Evolutionary conservation across 2,888 invertebrate species (phyloP).

Genomic region (Lasioglossum pauxillum): DNA sequence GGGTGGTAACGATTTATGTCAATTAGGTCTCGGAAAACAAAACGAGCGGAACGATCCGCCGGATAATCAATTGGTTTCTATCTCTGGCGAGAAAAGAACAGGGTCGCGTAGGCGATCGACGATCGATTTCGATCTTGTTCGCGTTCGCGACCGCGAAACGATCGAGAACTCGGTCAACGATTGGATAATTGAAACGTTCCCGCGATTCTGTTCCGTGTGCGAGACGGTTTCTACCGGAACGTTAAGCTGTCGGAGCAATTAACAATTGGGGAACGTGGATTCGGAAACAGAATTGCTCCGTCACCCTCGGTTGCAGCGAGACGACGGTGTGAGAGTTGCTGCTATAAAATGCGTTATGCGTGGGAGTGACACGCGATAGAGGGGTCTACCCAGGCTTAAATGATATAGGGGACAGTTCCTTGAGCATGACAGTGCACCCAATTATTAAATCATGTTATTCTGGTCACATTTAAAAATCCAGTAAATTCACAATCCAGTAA

Average conservation of each 20-base stretch:
- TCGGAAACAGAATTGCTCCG: background rate
- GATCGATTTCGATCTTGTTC: conserved; percentile 2
- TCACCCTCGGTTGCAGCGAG: background rate
- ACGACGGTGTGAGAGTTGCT: background rate
- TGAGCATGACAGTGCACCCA: background rate
- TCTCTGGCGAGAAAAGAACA: background rate
- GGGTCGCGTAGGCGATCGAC: background rate
- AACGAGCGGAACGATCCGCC: background rate
- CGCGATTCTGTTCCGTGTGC: background rate
- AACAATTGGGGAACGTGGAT: background rate
- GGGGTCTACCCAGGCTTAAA: background rate
- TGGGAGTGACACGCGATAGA: background rate
- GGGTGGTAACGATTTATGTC: background rate
- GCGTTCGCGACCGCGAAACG: background rate
- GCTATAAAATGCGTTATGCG: background rate
- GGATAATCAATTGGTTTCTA: conserved; percentile 8
- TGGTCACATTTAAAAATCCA: too few species aligned
- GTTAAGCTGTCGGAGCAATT: conserved; percentile 2
- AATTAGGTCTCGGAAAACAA: background rate
- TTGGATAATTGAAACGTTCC: conserved; percentile 1
- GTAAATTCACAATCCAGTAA: too few species aligned
- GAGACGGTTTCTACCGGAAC: background rate
- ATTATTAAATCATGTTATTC: background rate
- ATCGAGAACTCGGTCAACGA: conserved; percentile 8
- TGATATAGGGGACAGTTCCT: background rate